Percentiles rank a stretch among this genome's conserved stretches.
These are phyloP conservation scores for Ferdinandea cuprea DNA, from an alignment of 2,888 invertebrate genomes.

Conservation along the genomic window DNA sequence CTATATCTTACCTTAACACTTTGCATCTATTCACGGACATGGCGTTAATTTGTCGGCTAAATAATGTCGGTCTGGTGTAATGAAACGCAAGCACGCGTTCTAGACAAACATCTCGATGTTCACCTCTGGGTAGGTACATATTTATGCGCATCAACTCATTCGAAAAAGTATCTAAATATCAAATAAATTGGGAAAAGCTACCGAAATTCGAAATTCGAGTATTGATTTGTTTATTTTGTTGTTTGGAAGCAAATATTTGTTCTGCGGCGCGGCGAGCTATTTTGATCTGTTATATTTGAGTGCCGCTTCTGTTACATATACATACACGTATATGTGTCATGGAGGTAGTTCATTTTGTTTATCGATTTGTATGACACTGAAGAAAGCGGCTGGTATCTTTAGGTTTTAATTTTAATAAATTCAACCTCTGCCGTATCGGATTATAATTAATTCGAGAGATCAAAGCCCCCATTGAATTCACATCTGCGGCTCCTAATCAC, in stretches of 20 bases:
- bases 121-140: constrained; percentile 76
- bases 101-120: constrained; percentile 31
- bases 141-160: constrained; percentile 80
- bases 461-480: constrained; percentile 38
- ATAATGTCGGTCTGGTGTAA: constrained; percentile 73
- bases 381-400: too few species aligned
- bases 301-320: neutral
- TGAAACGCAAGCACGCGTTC: constrained; percentile 79
- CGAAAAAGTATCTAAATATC: constrained; percentile 81
- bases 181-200: constrained; percentile 51
- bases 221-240: neutral
- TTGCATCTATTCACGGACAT: constrained; percentile 61
- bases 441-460: constrained; percentile 38
- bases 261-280: constrained; percentile 18
- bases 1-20: constrained; percentile 28
- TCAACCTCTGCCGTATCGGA: constrained; percentile 20
- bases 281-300: constrained; percentile 48
- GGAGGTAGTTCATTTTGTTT: constrained; percentile 39
- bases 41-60: constrained; percentile 67
- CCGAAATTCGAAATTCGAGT: constrained; percentile 29
- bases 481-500: constrained; percentile 54
- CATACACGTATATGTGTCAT: constrained; percentile 1
- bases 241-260: constrained; percentile 38
- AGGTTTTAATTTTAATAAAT: constrained; percentile 45
- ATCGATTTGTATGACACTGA: constrained; percentile 39